Evolutionary conservation across 2,888 invertebrate species (phyloP).

Genomic region (Volucella zonaria): DNA sequence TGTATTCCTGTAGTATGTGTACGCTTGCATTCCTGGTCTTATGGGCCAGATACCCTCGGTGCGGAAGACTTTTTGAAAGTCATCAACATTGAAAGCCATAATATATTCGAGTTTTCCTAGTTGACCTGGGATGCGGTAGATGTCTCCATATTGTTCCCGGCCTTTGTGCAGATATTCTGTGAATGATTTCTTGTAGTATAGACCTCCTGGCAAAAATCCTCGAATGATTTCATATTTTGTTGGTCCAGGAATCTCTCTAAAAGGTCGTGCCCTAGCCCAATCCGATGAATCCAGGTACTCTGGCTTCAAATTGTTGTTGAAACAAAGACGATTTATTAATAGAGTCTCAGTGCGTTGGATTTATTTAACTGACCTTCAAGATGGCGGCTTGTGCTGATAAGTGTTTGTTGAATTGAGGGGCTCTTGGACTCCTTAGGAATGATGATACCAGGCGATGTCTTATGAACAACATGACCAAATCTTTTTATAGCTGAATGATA

Average conservation of each 20-base stretch:
- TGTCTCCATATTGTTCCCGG: slow-evolving; percentile 80
- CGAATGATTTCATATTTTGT: slow-evolving; percentile 76
- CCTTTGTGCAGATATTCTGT: slow-evolving; percentile 74
- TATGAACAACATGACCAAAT: not conserved
- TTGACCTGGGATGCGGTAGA: slow-evolving; percentile 81
- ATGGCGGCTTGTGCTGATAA: slow-evolving; percentile 32
- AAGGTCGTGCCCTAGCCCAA: slow-evolving; percentile 76
- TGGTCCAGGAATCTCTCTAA: slow-evolving; percentile 77
- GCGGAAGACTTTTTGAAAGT: slow-evolving; percentile 83
- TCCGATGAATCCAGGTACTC: slow-evolving; percentile 57
- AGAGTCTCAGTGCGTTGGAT: not conserved
- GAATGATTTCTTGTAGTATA: slow-evolving; percentile 72
- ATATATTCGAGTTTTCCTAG: slow-evolving; percentile 80
- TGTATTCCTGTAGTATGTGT: slow-evolving; percentile 80
- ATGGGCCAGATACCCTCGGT: slow-evolving; percentile 83
- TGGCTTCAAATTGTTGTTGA: not conserved
- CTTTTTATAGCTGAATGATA: no score
- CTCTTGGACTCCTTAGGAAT: no score
- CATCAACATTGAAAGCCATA: slow-evolving; percentile 83
- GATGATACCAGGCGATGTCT: not conserved
- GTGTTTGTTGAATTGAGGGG: not conserved
- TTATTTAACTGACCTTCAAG: slow-evolving; percentile 37
- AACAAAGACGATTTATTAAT: not conserved
- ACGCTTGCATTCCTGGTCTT: slow-evolving; percentile 80
- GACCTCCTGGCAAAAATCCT: slow-evolving; percentile 77